Percentiles rank a stretch among this genome's conserved stretches.
Evolutionary conservation across 64 coral and sea anemone genomes (phyloP).

Genomic region (Porites australiensis): DNA sequence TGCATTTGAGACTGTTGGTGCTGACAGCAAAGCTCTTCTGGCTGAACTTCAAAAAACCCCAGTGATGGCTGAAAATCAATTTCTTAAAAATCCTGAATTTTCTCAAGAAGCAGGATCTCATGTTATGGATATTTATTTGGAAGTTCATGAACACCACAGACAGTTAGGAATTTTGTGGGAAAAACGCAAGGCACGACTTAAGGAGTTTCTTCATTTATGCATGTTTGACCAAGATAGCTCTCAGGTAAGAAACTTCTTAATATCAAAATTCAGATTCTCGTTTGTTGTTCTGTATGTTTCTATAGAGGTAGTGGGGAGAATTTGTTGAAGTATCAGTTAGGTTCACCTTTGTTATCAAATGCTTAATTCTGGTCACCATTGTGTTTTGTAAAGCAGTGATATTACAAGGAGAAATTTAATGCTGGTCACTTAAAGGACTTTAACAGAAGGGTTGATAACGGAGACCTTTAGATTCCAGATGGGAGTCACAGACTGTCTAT

Average conservation of each 20-base stretch:
- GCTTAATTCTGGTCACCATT: too few species aligned
- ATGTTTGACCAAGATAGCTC: conserved; percentile 98
- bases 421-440: too few species aligned
- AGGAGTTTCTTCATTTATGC: conserved; percentile 93
- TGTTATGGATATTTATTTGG: conserved; percentile 98
- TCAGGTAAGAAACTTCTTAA: conserved; percentile 71
- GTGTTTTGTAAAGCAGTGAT: too few species aligned
- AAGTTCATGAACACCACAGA: conserved; percentile 97
- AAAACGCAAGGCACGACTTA: conserved; percentile 70
- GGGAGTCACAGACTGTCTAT: too few species aligned
- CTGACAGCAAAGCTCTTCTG: conserved; percentile 94
- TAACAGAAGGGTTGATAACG: too few species aligned
- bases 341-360: too few species aligned
- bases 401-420: too few species aligned
- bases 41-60: conserved; percentile 92
- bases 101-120: conserved; percentile 97
- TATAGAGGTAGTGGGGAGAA: too few species aligned
- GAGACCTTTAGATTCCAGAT: too few species aligned
- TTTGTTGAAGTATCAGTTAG: too few species aligned
- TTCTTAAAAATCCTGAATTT: conserved; percentile 91
- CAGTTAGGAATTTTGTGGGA: conserved; percentile 97
- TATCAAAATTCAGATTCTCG: too few species aligned
- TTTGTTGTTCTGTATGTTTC: too few species aligned
- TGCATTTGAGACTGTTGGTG: conserved; percentile 85
- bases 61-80: conserved; percentile 82